Evolutionary conservation across 2,888 invertebrate species (phyloP).

Genomic region (Cheilosia grossa): DNA sequence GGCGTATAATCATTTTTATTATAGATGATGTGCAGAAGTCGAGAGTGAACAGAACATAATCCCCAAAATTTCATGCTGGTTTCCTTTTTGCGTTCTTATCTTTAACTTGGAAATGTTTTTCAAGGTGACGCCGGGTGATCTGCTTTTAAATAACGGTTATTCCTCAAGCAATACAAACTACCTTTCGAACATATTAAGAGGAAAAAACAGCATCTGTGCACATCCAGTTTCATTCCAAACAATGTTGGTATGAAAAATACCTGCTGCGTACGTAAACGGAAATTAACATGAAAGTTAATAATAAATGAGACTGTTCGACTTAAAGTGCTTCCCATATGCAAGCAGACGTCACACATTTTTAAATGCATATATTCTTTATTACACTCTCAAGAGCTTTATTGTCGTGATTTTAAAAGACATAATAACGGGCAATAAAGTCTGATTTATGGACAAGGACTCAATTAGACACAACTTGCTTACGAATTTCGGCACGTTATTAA

Average conservation of each 20-base stretch:
- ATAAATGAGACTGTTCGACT: neutral
- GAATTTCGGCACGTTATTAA: neutral
- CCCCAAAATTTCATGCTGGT: neutral
- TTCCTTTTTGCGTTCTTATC: no score
- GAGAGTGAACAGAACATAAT: neutral
- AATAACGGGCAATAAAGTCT: constrained; percentile 29
- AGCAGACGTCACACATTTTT: neutral
- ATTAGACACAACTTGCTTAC: neutral
- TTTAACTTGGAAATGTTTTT: neutral
- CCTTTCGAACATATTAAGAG: no score
- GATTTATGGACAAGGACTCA: constrained; percentile 39
- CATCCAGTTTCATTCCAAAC: no score
- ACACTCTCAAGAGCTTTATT: neutral
- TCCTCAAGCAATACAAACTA: no score
- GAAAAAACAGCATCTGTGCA: no score
- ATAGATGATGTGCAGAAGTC: neutral
- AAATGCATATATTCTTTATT: neutral
- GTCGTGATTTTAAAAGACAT: constrained; percentile 25
- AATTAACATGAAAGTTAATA: constrained; percentile 1
- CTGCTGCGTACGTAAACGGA: neutral
- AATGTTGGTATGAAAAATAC: constrained; percentile 4
- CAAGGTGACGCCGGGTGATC: no score
- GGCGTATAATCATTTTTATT: neutral
- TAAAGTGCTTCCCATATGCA: neutral
- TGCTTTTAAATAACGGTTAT: no score